Conservation (phyloP, 2,888 invertebrate genomes). For the Mimachlamys varia region DNA sequence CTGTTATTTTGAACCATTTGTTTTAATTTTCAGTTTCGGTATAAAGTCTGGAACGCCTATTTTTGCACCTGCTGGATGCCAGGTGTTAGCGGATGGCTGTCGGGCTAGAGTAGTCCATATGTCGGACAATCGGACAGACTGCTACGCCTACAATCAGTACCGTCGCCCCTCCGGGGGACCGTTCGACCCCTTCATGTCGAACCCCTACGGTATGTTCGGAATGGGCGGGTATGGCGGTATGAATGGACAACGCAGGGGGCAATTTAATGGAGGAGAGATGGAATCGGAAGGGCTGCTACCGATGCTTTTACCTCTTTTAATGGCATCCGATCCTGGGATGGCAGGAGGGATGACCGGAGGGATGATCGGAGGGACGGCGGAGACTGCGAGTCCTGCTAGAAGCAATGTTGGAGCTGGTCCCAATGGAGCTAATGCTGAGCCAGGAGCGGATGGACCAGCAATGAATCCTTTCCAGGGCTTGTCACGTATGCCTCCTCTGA, state of each 20-base stretch:
- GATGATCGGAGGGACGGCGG: not conserved
- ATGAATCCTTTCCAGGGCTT: not conserved
- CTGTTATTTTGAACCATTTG: no score
- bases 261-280: not conserved
- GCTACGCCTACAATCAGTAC: not conserved
- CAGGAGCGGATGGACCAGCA: not conserved
- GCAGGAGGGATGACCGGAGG: no score
- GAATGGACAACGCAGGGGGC: not conserved
- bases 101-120: not conserved
- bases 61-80: not conserved
- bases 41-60: not conserved
- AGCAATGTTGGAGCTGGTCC: not conserved
- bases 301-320: not conserved
- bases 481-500: not conserved
- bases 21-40: not conserved
- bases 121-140: conserved; percentile 7
- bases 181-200: not conserved
- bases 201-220: not conserved
- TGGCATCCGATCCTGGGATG: not conserved
- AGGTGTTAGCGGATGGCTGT: not conserved
- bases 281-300: not conserved
- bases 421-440: not conserved
- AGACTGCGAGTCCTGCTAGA: no score
- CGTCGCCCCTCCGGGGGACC: not conserved
- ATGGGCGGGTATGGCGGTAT: not conserved